These are phyloP conservation scores for Acronicta leporina DNA, from an alignment of 2,888 invertebrate genomes.

Conservation along the genomic window DNA sequence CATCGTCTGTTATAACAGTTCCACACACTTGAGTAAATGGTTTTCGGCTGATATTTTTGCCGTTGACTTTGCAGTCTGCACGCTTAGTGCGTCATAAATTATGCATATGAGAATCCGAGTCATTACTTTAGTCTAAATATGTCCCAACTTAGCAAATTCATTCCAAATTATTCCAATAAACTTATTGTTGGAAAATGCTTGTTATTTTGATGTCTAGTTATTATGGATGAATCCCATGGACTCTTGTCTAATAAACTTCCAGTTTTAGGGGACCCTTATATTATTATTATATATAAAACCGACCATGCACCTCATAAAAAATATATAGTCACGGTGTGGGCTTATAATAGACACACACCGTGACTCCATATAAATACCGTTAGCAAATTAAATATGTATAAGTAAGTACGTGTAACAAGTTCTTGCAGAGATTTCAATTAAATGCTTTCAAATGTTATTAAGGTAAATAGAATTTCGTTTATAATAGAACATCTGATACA, in stretches of 20 bases:
- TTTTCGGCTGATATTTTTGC: conserved; percentile 23
- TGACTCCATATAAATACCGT: conserved; percentile 26
- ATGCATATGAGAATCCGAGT: conserved; percentile 16
- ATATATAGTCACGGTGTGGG: too few species aligned
- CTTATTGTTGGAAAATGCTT: too few species aligned
- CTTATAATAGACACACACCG: conserved; percentile 4
- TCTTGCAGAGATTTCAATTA: conserved; percentile 13
- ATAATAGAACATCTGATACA: conserved; percentile 31
- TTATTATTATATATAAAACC: too few species aligned
- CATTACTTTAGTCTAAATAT: conserved; percentile 11
- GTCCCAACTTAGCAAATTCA: conserved; percentile 3
- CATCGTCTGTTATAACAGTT: conserved; percentile 4
- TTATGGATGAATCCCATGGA: too few species aligned
- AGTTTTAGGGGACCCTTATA: too few species aligned
- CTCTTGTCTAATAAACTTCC: too few species aligned
- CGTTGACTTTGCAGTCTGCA: conserved; percentile 25
- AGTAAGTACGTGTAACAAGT: conserved; percentile 3
- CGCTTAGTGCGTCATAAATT: conserved; percentile 17
- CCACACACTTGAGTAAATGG: conserved; percentile 27
- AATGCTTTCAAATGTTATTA: conserved; percentile 13
- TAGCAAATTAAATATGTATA: conserved; percentile 21
- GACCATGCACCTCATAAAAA: too few species aligned
- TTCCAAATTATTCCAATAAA: neutral
- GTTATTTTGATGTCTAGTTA: too few species aligned
- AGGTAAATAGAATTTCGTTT: conserved; percentile 6